Evolutionary conservation across 1,140 invertebrate genomes (phyloP), one percentile per base, ranked within the genome.

Genomic region (Aphidius gifuensis): DNA sequence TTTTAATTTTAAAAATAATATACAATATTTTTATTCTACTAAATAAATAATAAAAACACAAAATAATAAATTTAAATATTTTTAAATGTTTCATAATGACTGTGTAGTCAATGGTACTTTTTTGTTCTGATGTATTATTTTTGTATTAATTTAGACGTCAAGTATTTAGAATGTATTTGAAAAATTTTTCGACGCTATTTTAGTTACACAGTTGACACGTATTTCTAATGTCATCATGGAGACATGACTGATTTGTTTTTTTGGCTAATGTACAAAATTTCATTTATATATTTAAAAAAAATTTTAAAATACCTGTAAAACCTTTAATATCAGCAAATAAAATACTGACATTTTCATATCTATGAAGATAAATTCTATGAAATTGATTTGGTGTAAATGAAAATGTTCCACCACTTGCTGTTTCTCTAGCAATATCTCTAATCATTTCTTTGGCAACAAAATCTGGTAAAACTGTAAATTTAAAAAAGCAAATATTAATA

Each of bases 291-390:
- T 4, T 38, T 6, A 56, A 56, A 58, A 7, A 48, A 47, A 58
- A 23, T 32, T 42, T 43, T 47, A 56, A 38, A 45, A 71, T 79
- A 93, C 92, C 92, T 62, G 96, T 98, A 71, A 98, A 98, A 58
- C 95, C 95, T 82, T 97, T 98, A 71, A 99, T 99, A 74, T 99
- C 97, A 9, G 97, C 97, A 78, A 98, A 99, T 1, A 99, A 83
- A 71, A 99, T 99, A 76, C 93, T 98, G 57, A 99, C 97, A 74
- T 97, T 91, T 72, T 98, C 92, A 76, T 98, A 96, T 53, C 93
- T 87, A 76, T 98, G 94, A 58, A 99, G 95, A 80, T 98, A 99
- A 62, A 99, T 93, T 73, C 97, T 93, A 74, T 98, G 96, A 78
- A 99, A 99, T 76, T 96, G 95, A 73, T 89, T 86, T 8, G 90